Conservation (phyloP, 1,140 invertebrate genomes). For the Saccostrea cuccullata region DNA sequence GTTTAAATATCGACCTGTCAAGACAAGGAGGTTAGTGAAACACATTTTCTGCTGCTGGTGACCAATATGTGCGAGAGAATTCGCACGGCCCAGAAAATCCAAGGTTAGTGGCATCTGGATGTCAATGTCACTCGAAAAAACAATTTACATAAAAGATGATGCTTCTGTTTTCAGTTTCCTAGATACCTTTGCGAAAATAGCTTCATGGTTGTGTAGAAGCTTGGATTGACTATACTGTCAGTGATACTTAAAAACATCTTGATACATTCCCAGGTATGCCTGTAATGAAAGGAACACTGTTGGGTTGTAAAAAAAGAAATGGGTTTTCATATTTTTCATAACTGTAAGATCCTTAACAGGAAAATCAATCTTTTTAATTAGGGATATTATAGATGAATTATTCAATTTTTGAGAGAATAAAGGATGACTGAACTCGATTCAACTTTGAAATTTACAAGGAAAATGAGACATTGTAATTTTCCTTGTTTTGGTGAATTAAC, state of each 20-base stretch:
- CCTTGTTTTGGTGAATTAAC: not conserved
- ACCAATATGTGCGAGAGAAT: not conserved
- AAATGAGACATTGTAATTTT: not conserved
- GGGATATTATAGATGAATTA: not conserved
- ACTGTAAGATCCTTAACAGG: not conserved
- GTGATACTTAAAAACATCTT: constrained; percentile 35
- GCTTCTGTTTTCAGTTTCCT: constrained; percentile 46
- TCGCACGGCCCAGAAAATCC: constrained; percentile 1
- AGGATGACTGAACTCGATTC: not conserved
- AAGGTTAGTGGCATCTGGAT: constrained; percentile 47
- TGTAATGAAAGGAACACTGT: constrained; percentile 35
- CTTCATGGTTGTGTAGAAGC: constrained; percentile 47
- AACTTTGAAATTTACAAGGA: not conserved
- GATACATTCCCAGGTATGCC: constrained; percentile 41
- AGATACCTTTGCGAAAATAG: constrained; percentile 38
- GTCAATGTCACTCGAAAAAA: constrained; percentile 40
- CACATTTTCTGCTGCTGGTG: not conserved
- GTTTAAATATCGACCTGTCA: not conserved
- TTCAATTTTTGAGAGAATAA: not conserved
- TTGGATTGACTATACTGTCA: constrained; percentile 44
- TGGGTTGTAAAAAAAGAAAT: not conserved
- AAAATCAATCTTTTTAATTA: not conserved
- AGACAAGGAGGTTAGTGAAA: constrained; percentile 38
- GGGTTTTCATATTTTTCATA: not conserved
- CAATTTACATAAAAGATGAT: constrained; percentile 35